Evolutionary conservation across 2,797 vertebrate genomes (phyloP), one percentile per base, ranked within the genome.

Genomic region (Pangasius macronema): DNA sequence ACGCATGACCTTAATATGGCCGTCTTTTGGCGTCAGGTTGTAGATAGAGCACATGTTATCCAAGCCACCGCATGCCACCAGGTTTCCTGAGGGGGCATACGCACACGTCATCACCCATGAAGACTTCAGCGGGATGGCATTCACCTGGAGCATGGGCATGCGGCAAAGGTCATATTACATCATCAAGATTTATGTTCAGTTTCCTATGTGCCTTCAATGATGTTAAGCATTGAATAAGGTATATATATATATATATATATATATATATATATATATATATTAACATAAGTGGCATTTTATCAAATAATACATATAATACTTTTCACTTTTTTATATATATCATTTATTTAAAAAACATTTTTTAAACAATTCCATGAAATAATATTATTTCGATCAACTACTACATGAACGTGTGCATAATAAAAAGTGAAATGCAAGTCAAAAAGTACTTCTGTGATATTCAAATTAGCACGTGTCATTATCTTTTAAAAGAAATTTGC

Each of bases 21-120:
- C 99, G 39, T 99, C 98, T 4, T 98, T 97, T 86, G 97, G 97
- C 92, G 98, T 99, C 90, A 99, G 96, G 93, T 95, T 99, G 93
- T 99, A 99, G 95, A 99, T 98, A 92, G 99, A 99, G 93, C 99
- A 99, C 97, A 99, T 98, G 93, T 99, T 99, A 95, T 99, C 99
- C 89, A 99, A 95, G 14, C 99, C 99, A 0, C 99, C 99, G 24
- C 98, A 99, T 0, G 99, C 98, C 93, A 99, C 98, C 33, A 98
- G 96, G 94, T 99, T 99, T 82, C 99, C 99, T 0, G 99, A 99
- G 2, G 98, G 98, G 7, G 98, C 97, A 0, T 99, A 99, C 88
- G 98, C 93, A 93, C 98, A 99, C 73, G 99, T 99, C 99, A 99
- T 99, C 93, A 99, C 98, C 99, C 99, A 99, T 0, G 98, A 99